Base-by-base conservation (phyloP, 1,140 invertebrate genomes). In the Drosophila kepulauana region DNA sequence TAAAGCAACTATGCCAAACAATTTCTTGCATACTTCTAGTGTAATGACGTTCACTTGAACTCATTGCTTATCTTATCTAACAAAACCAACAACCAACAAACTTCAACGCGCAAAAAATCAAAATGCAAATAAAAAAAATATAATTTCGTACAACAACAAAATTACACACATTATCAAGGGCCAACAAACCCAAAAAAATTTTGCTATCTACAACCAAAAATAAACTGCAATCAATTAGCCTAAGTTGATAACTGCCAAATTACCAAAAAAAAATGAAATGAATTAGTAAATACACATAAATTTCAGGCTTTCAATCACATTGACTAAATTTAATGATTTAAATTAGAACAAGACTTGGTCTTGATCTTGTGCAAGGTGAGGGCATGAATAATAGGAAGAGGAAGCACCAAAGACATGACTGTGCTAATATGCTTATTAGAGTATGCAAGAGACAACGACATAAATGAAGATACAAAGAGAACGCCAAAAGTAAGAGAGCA, bases 11-110 rank as follows among this genome's bases (percentile, higher is more conserved):
- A 33, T 33, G 1, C 33, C 7, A 33, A 33, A 41, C 11, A 41
- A n/a, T 11, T 11, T 11, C 10, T 6, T 13, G 13, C 13, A 13
- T 35, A 2, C 8, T 57, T 35, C 13, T 43, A 20, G 10, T 20
- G 35, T 8, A 41, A 57, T 41, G 41, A 2, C 3, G 20, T 41
- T 16, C 8, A 52, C 16, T 15, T 8, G 33, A 33, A 69, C 57
- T 33, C n/a, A 5, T 13, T 5, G 3, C 6, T 15, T 70, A 70
- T 63, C 67, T 70, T 70, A 70, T 70, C 49, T 25, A 13, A 4
- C 1, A 13, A 52, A 52, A 11, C 16, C 15, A 59, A 30, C 15
- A 35, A 30, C 41, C 38, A 30, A 3, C 20, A 46, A 16, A 20
- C 25, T 13, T 25, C 10, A 16, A 59, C 16, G 11, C 57, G 51